Base-by-base conservation (phyloP, 2,113 vertebrate genomes). In the Gallinago paraguaiae region DNA sequence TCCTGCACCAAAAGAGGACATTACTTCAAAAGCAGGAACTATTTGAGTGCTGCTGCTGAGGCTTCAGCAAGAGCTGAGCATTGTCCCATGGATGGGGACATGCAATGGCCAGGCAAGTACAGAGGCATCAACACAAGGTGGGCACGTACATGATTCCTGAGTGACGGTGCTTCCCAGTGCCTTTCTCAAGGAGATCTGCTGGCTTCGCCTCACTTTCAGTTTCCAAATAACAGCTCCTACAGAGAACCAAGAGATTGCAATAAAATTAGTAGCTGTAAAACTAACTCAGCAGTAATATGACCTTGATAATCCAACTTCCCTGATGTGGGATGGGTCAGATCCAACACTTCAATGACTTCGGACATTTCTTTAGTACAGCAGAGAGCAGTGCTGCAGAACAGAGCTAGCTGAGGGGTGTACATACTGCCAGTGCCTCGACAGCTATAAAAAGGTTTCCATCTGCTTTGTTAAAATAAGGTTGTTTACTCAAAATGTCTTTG, bases 391-490 rank as follows among this genome's bases (percentile, higher is more conserved):
- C 63, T 23, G 46, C 35, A 71, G 77, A 96, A 11, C 35, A 79
- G 86, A 94, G 74, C 61, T 93, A 25, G 67, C 85, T 88, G 70
- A 85, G 75, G 63, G 69, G 22, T 63, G 54, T 41, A 37, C 20
- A 33, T 33, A 60, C 70, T 93, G 91, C 86, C 89, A 77, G 56
- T 80, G 78, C 70, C 75, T 95, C 27, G 0, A 67, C 70, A 82
- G 71, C 93, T 97, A 97, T 95, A 96, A 95, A 97, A 97, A 95
- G 91, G 57, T 88, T 97, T 93, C 96, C 95, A 96, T 97, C 96
- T 97, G 94, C 87, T 91, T 94, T 88, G 85, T 94, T 97, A 93
- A 96, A 97, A 94, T 94, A 94, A 92, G 79, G 78, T 91, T 97
- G 93, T 96, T 96, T 96, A 96, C 71, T 90, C n/a, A 18, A 88